Base-by-base conservation (phyloP, 2,888 invertebrate genomes). In the Aspidiotus rigidus region DNA sequence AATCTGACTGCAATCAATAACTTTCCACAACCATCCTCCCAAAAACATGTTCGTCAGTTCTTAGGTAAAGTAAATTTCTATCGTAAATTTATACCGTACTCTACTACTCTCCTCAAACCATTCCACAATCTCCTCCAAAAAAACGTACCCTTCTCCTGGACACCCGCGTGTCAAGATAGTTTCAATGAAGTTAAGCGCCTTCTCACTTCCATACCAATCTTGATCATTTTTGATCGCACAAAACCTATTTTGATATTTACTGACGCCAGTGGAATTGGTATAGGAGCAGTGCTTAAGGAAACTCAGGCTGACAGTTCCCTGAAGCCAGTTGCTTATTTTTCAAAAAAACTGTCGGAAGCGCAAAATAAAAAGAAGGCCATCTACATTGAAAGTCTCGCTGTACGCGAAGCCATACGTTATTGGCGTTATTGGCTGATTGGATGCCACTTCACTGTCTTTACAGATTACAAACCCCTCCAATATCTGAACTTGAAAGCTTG, bases 251-350 rank as follows among this genome's bases (percentile, higher is more conserved):
- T 69, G 2, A 28, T 28, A 1, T 28, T 3, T 5, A 28, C 28
- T 28, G 28, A 28, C 28, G 28, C 28, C 5, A 28, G 28, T 28
- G 28, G 28, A 5, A 5, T 28, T 1, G 28, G 28, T 28, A 28
- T 28, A 28, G 28, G 28, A 28, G 28, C 28, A 1, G 5, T 72
- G 44, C 64, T 74, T 17, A 74, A 74, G 71, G 74, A 74, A 57
- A 60, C 59, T 64, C 72, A 74, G 62, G 2, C n/a, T 61, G 70
- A 73, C 71, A 69, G 69, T 17, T 39, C 69, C 62, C 67, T 57
- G 72, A 70, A 62, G 55, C 49, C 73, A 28, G 73, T 73, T 60
- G 73, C 73, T 13, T 73, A 71, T 62, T 74, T 73, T 61, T 73
- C 73, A 69, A 73, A 74, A 71, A 75, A 74, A 71, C 62, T 73